Conservation (phyloP, 2,797 vertebrate genomes). For the Pygocentrus nattereri region DNA sequence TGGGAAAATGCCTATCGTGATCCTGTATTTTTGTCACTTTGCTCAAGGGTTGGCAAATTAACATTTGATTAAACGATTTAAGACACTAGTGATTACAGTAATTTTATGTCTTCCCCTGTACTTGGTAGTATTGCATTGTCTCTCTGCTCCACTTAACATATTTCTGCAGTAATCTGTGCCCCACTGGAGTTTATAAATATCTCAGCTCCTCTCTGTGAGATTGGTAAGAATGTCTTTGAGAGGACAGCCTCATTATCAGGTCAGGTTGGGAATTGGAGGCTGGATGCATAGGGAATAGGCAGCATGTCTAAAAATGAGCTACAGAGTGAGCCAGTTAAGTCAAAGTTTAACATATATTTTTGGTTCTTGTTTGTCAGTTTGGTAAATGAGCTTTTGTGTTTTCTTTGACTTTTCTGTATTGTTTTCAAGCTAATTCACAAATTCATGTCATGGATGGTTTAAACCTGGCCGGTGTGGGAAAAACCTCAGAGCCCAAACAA, state of each 20-base stretch:
- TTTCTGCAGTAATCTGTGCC: slow-evolving; percentile 34
- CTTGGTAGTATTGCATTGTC: not conserved
- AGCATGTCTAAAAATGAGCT: not conserved
- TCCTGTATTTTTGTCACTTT: too few species aligned
- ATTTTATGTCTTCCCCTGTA: not conserved
- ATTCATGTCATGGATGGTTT: too few species aligned
- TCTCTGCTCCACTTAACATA: slow-evolving; percentile 24
- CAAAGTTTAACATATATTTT: too few species aligned
- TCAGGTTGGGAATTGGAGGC: slow-evolving; percentile 30
- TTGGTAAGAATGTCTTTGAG: slow-evolving; percentile 44
- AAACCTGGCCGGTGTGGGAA: not conserved
- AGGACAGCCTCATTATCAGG: slow-evolving; percentile 51
- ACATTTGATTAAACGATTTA: too few species aligned
- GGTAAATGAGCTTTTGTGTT: not conserved
- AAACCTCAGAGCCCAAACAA: not conserved
- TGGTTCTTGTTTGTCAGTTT: not conserved
- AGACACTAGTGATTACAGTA: too few species aligned
- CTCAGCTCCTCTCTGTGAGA: slow-evolving; percentile 29
- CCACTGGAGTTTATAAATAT: slow-evolving; percentile 57
- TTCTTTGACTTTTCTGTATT: not conserved
- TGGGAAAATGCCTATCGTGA: too few species aligned
- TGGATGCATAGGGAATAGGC: slow-evolving; percentile 34
- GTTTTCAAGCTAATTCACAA: not conserved
- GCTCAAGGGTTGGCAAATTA: too few species aligned
- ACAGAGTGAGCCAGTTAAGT: not conserved